Evolutionary conservation across 2,113 vertebrate genomes (phyloP).

Genomic region (Trochalopteron elliotii): DNA sequence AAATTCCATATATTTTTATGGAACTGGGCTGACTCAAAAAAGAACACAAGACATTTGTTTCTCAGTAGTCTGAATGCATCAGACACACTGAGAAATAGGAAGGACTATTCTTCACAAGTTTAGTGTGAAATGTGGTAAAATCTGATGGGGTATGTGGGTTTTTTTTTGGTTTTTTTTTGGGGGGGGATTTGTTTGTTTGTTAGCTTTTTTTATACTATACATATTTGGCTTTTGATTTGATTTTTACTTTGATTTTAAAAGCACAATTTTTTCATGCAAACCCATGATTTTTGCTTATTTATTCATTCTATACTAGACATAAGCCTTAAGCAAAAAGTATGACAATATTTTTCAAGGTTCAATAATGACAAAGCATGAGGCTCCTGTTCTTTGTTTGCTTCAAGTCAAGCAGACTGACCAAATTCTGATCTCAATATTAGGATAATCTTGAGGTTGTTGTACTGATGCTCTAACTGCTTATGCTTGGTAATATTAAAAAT

Average conservation of each 20-base stretch:
- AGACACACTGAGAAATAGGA: background rate
- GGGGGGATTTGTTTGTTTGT: no score
- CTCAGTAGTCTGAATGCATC: background rate
- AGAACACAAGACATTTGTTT: background rate
- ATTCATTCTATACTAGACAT: background rate
- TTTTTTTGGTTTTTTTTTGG: no score
- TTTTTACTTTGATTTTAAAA: background rate
- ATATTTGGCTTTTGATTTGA: background rate
- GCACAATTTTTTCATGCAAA: background rate
- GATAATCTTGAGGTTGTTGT: background rate
- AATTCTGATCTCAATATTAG: background rate
- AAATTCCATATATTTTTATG: no score
- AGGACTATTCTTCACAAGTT: background rate
- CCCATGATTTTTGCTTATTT: background rate
- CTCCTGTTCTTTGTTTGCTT: background rate
- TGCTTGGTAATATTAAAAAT: background rate
- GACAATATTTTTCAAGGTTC: background rate
- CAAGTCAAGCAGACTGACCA: background rate
- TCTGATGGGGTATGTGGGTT: rapidly evolving
- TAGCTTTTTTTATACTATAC: no score
- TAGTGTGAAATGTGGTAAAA: background rate
- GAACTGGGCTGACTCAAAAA: background rate
- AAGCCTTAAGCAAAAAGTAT: background rate
- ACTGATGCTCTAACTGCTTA: background rate
- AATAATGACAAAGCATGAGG: rapidly evolving